A percentile compares a stretch with the other conserved stretches of the same genome.
Conservation (phyloP, 2,888 invertebrate species). For the Apodemia mormo region DNA sequence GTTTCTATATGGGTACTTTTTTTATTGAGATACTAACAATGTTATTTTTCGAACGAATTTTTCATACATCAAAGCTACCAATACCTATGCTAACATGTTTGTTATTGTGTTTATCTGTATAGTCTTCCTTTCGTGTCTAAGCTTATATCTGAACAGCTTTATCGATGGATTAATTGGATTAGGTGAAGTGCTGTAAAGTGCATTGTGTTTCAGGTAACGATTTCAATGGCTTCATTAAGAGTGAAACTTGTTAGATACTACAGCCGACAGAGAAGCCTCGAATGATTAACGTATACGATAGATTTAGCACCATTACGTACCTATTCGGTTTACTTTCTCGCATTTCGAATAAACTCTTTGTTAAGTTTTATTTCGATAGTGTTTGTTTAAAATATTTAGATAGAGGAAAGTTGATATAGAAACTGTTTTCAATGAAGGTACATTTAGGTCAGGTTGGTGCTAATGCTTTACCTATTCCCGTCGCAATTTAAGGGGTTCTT, state of each 20-base stretch:
- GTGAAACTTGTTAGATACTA: constrained; percentile 44
- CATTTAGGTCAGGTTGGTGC: too few relatives aligned
- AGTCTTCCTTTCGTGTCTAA: not conserved
- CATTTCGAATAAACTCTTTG: not conserved
- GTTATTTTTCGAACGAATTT: not conserved
- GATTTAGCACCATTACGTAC: not conserved
- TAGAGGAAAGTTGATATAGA: not conserved
- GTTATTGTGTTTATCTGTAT: too few relatives aligned
- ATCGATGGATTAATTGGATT: constrained; percentile 24
- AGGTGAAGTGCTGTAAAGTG: constrained; percentile 23
- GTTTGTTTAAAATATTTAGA: not conserved
- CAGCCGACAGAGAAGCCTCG: constrained; percentile 3
- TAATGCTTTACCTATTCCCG: too few relatives aligned
- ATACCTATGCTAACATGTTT: too few relatives aligned
- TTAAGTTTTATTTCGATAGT: not conserved
- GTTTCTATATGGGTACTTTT: too few relatives aligned
- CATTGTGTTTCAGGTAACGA: constrained; percentile 44
- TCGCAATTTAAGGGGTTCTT: too few relatives aligned
- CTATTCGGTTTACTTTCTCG: constrained; percentile 6
- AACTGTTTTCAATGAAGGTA: not conserved
- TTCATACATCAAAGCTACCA: not conserved
- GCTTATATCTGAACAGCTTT: constrained; percentile 7
- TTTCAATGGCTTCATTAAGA: constrained; percentile 66
- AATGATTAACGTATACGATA: not conserved
- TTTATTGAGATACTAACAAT: not conserved